A percentile compares a stretch with the other conserved stretches of the same genome.
phyloP scores from a whole-genome alignment of 2,797 vertebrate species.

The Numenius phaeopus region DNA sequence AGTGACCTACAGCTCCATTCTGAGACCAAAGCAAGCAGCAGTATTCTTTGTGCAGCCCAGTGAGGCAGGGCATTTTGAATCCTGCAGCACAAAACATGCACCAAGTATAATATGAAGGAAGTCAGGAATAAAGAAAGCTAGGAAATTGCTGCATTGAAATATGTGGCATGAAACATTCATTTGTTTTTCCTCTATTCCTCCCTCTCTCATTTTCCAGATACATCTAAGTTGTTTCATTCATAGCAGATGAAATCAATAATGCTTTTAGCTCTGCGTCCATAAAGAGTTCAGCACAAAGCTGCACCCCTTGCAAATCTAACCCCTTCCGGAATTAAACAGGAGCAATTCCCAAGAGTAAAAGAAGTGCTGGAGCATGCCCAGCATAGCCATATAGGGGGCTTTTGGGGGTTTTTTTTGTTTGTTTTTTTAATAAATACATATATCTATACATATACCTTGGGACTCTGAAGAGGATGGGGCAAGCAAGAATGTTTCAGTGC shows the following conservation, averaged over 20 bases:
- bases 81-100: background rate
- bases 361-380: background rate
- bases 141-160: background rate
- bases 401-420: background rate
- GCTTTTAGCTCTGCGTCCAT: slow-evolving; percentile 6
- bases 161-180: slow-evolving; percentile 40
- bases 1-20: background rate
- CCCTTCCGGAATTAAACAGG: background rate
- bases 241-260: slow-evolving; percentile 46
- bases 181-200: background rate
- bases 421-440: background rate
- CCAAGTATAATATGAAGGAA: rapidly evolving
- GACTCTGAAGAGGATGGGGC: background rate
- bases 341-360: background rate
- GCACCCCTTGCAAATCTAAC: background rate
- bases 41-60: rapidly evolving
- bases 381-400: background rate
- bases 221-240: slow-evolving; percentile 42
- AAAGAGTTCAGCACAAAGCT: background rate
- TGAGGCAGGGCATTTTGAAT: background rate
- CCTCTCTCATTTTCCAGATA: slow-evolving; percentile 19
- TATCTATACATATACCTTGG: rapidly evolving
- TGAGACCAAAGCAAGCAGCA: background rate
- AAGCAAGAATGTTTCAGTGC: background rate
- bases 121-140: background rate